A percentile compares a stretch with the other conserved stretches of the same genome.
phyloP scores from a whole-genome alignment of 2,888 invertebrate genomes.

The Cantharis lateralis region DNA sequence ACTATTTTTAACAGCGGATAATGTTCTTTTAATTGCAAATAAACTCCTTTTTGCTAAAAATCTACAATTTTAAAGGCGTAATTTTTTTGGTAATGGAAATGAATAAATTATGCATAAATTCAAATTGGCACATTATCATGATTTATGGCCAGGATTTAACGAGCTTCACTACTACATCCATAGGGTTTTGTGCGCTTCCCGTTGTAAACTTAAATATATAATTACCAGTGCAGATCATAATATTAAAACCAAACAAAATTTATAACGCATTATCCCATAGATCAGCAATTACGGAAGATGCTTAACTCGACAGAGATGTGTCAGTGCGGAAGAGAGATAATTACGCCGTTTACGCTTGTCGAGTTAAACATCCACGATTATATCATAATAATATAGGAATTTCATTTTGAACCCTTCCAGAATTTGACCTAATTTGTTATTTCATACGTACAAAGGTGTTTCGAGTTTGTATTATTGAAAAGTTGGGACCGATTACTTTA shows the following conservation, averaged over 20 bases:
- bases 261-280: neutral
- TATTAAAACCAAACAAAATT: neutral
- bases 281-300: neutral
- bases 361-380: neutral
- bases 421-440: neutral
- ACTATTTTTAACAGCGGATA: neutral
- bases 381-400: neutral
- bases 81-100: neutral
- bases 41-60: neutral
- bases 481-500: neutral
- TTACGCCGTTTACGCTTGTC: neutral
- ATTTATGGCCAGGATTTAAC: neutral
- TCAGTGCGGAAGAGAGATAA: neutral
- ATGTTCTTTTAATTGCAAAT: neutral
- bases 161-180: neutral
- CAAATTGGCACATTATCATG: neutral
- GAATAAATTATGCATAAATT: neutral
- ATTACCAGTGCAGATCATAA: neutral
- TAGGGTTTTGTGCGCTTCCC: neutral
- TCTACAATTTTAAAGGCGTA: neutral
- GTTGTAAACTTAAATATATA: neutral
- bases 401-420: neutral
- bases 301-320: neutral
- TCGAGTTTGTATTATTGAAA: neutral
- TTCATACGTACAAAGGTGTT: neutral